Conservation (phyloP, 2,113 vertebrate species). For the Loxodonta africana region DNA sequence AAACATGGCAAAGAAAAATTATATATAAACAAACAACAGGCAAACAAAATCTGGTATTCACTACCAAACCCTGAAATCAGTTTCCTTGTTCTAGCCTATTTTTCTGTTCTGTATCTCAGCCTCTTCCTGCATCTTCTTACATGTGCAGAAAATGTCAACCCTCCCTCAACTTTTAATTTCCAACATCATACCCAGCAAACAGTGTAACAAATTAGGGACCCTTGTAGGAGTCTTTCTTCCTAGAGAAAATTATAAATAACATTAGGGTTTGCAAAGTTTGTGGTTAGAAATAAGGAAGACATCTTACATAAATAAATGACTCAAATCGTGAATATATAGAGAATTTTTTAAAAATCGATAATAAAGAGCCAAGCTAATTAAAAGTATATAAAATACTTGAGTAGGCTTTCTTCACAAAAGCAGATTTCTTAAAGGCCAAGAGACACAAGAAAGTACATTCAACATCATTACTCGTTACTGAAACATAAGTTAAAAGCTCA, state of each 20-base stretch:
- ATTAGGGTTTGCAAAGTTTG: too few species aligned
- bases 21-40: background rate
- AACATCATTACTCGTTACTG: background rate
- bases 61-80: background rate
- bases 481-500: background rate
- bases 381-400: too few species aligned
- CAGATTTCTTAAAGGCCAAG: background rate
- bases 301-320: background rate
- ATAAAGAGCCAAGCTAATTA: too few species aligned
- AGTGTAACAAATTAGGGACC: background rate
- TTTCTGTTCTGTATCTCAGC: background rate
- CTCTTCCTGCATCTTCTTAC: background rate
- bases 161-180: background rate
- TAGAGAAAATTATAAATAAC: too few species aligned
- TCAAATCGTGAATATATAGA: background rate
- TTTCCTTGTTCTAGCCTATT: too few species aligned
- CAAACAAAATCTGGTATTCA: background rate
- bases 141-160: background rate
- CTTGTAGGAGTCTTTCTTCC: too few species aligned
- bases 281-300: too few species aligned
- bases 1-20: constrained; percentile 6
- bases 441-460: background rate
- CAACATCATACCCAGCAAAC: background rate
- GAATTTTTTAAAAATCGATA: background rate
- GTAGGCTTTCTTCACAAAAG: too few species aligned